Base-by-base conservation (phyloP, 2,888 invertebrate species). In the Synanthedon andrenaeformis region DNA sequence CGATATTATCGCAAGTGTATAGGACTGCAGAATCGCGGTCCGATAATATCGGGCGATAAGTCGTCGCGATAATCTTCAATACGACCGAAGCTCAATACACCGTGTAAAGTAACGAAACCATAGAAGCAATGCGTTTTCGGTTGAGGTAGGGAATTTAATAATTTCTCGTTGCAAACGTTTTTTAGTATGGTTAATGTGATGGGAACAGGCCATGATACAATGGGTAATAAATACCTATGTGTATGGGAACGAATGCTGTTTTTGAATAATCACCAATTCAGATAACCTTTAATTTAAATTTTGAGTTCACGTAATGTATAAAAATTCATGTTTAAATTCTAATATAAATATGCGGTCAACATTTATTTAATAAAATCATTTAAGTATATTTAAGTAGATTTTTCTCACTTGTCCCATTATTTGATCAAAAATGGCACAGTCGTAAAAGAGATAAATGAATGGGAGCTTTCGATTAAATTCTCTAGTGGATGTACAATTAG, bases 121-220 rank as follows among this genome's bases (percentile, higher is more conserved):
- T 70, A 67, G 59, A 86, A 85, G 85, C 85, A 64, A 85, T 86
- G 85, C 85, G 74, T 72, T 70, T 53, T 68, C 64, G 64, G 68
- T 69, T 69, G 69, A 72, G 72, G 69, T 60, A 61, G 62, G 71
- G 75, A 72, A 64, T n/a, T n/a, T n/a, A 10, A 17, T 10, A n/a
- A 35, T 58, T 58, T 63, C 66, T 69, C 63, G 50, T 52, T 54
- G n/a, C 55, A 55, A 52, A 54, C 54, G 17, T 51, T 56, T 54
- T 5, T 58, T 59, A 55, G 60, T 68, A 62, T 62, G 71, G 64
- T 70, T 69, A 68, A 75, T 72, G 75, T 76, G 70, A 77, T 74
- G 71, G 83, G 83, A 84, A 79, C 67, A 83, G 84, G 85, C 82
- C 73, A 80, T 83, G 83, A 81, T 69, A 70, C 64, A 66, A 72